Percentiles rank a stretch among this genome's conserved stretches.
phyloP scores from a whole-genome alignment of 1,140 invertebrate genomes.

The Druon quercuslanigerum region DNA sequence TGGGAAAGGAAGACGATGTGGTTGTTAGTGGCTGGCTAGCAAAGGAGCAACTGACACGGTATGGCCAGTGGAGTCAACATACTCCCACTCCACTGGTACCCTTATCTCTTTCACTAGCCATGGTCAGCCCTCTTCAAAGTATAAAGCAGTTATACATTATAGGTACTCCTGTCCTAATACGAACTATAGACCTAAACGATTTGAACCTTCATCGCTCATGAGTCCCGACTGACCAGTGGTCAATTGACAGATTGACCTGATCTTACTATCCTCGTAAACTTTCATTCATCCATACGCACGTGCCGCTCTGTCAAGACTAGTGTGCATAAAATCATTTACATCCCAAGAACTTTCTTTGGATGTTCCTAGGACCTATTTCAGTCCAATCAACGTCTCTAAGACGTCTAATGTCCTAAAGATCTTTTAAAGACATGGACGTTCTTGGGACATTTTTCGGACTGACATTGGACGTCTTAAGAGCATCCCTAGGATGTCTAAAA shows the following conservation, averaged over 20 bases:
- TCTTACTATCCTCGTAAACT: conserved; percentile 70
- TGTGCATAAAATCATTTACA: too few relatives aligned
- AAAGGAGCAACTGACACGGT: conserved; percentile 74
- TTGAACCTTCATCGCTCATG: conserved; percentile 51
- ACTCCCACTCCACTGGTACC: conserved; percentile 67
- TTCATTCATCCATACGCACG: conserved; percentile 68
- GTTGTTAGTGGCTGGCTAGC: conserved; percentile 68
- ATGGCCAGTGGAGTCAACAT: conserved; percentile 64
- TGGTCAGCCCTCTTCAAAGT: conserved; percentile 39
- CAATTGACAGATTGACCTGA: conserved; percentile 71
- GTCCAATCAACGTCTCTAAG: too few relatives aligned
- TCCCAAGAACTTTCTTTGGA: too few relatives aligned
- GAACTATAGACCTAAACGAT: conserved; percentile 47
- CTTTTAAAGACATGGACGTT: too few relatives aligned
- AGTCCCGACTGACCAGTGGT: conserved; percentile 57
- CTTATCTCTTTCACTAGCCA: conserved; percentile 68
- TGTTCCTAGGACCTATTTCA: too few relatives aligned
- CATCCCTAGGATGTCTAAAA: too few relatives aligned
- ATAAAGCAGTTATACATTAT: background rate
- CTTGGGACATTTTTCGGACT: too few relatives aligned
- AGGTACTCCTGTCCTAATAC: background rate
- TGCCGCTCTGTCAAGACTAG: conserved; percentile 44
- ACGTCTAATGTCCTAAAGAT: too few relatives aligned
- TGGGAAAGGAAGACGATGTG: conserved; percentile 44
- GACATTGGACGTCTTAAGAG: too few relatives aligned